Conservation (phyloP, 2,797 vertebrate genomes). For the Eidolon dupreanum region DNA sequence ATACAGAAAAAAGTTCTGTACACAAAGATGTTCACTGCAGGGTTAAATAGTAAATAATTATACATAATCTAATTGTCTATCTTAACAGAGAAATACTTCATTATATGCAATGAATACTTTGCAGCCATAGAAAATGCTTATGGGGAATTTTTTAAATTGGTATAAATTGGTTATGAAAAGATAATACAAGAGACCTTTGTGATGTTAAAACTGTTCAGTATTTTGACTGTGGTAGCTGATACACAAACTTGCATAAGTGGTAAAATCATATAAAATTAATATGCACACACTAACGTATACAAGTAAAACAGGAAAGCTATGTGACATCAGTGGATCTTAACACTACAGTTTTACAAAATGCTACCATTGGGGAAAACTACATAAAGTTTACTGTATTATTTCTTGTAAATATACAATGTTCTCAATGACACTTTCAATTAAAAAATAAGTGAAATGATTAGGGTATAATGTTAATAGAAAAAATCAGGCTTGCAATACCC, state of each 20-base stretch:
- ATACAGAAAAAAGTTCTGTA: background rate
- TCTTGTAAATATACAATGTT: background rate
- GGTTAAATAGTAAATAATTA: conserved; percentile 37
- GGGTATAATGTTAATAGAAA: background rate
- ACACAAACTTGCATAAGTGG: background rate
- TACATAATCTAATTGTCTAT: background rate
- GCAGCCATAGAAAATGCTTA: background rate
- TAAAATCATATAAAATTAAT: background rate
- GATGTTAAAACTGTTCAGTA: background rate
- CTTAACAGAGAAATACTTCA: background rate
- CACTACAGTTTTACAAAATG: background rate
- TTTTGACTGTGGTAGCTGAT: background rate
- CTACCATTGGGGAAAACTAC: background rate
- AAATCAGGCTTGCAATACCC: background rate
- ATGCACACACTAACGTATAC: background rate
- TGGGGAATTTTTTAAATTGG: background rate
- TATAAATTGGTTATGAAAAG: background rate
- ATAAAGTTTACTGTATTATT: background rate
- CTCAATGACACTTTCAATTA: background rate
- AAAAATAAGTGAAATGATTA: background rate
- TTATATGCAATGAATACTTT: background rate
- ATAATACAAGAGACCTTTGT: background rate
- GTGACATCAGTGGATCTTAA: background rate
- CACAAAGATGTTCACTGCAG: background rate
- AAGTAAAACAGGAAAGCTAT: background rate